Evolutionary conservation across 2,888 invertebrate species (phyloP).

Genomic region (Melanchra persicariae): DNA sequence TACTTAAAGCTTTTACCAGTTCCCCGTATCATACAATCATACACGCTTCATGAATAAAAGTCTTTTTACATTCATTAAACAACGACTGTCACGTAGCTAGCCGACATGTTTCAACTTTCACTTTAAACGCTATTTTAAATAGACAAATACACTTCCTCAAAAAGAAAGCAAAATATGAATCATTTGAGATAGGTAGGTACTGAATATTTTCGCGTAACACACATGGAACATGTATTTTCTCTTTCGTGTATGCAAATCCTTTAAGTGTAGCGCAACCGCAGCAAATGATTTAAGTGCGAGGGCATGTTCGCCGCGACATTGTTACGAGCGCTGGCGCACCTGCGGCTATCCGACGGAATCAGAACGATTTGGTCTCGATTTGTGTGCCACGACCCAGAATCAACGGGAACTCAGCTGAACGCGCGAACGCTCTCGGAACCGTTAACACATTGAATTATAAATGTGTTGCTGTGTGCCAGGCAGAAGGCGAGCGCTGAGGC

Average conservation of each 20-base stretch:
- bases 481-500: slow-evolving; percentile 73
- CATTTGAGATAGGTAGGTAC: slow-evolving; percentile 75
- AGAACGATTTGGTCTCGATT: slow-evolving; percentile 73
- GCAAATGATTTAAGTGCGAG: slow-evolving; percentile 49
- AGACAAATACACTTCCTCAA: slow-evolving; percentile 80
- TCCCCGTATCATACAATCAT: not conserved
- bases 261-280: slow-evolving; percentile 31
- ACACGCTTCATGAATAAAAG: slow-evolving; percentile 18
- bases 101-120: slow-evolving; percentile 83
- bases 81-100: slow-evolving; percentile 74
- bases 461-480: slow-evolving; percentile 78
- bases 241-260: slow-evolving; percentile 74
- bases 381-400: slow-evolving; percentile 84
- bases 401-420: slow-evolving; percentile 77
- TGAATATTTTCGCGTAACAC: slow-evolving; percentile 67
- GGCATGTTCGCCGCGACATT: slow-evolving; percentile 39
- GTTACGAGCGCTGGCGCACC: slow-evolving; percentile 60
- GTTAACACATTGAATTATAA: slow-evolving; percentile 89
- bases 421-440: slow-evolving; percentile 84
- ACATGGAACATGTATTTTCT: slow-evolving; percentile 78
- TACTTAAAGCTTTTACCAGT: slow-evolving; percentile 21
- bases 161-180: slow-evolving; percentile 84
- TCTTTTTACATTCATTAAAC: slow-evolving; percentile 39
- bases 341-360: slow-evolving; percentile 63
- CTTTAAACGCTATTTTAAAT: slow-evolving; percentile 78